phyloP scores from a whole-genome alignment of 2,113 vertebrate species.

The Tetraodon nigroviridis region DNA sequence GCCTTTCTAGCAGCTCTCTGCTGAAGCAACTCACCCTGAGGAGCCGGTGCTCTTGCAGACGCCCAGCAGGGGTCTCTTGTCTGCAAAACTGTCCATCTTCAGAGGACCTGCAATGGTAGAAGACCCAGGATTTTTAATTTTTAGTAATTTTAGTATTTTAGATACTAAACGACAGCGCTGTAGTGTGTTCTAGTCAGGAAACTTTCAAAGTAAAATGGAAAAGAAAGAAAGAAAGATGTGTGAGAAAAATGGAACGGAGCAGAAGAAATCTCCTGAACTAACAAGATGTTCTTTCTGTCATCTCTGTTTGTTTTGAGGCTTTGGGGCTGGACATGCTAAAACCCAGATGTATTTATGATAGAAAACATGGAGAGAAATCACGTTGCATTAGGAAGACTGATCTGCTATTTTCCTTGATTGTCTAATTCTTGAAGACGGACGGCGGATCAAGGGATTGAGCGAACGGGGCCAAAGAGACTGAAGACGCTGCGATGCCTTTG shows the following conservation, averaged over 20 bases:
- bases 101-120: constrained; percentile 76
- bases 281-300: constrained; percentile 12
- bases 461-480: constrained; percentile 42
- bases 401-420: constrained; percentile 62
- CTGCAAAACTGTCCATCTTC: constrained; percentile 87
- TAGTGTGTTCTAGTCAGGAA: constrained; percentile 33
- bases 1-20: neutral
- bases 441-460: constrained; percentile 29
- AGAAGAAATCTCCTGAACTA: neutral
- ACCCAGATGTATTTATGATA: constrained; percentile 35
- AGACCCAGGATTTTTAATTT: constrained; percentile 57
- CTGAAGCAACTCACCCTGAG: constrained; percentile 84
- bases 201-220: constrained; percentile 2
- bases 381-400: constrained; percentile 55
- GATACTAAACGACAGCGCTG: constrained; percentile 48
- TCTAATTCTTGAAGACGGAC: constrained; percentile 49
- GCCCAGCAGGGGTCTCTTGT: constrained; percentile 92
- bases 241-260: neutral
- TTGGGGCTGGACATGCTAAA: constrained; percentile 45
- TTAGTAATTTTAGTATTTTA: too few species aligned
- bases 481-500: constrained; percentile 64
- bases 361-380: constrained; percentile 35
- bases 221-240: neutral
- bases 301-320: constrained; percentile 44
- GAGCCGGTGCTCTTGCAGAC: constrained; percentile 96